Percentiles rank a stretch among this genome's conserved stretches.
phyloP scores from a whole-genome alignment of 2,888 invertebrate genomes.

The Oligia fasciuncula region DNA sequence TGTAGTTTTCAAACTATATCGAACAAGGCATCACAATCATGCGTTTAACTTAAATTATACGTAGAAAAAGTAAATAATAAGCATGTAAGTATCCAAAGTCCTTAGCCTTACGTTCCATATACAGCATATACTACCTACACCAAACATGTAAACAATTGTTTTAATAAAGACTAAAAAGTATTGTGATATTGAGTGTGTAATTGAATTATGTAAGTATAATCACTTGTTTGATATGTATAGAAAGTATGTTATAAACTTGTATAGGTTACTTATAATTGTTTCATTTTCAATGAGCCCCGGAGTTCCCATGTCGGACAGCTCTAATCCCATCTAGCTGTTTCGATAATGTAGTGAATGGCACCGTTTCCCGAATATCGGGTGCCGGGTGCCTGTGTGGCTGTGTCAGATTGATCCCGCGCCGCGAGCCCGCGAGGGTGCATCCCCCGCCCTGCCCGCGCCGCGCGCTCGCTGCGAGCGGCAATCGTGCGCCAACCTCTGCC shows the following conservation, averaged over 20 bases:
- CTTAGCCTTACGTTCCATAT: constrained; percentile 30
- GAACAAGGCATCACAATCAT: constrained; percentile 35
- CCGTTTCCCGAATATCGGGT: constrained; percentile 76
- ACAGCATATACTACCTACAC: constrained; percentile 41
- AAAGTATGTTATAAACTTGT: constrained; percentile 83
- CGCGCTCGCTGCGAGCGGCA: constrained; percentile 77
- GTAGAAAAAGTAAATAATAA: constrained; percentile 22
- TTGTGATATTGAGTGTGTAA: constrained; percentile 87
- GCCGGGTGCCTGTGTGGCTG: constrained; percentile 63
- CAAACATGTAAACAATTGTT: constrained; percentile 63
- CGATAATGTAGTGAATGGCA: constrained; percentile 71
- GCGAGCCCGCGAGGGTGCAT: constrained; percentile 79
- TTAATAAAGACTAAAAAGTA: constrained; percentile 86
- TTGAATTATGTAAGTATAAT: constrained; percentile 76
- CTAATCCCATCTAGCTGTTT: constrained; percentile 59
- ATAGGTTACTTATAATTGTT: constrained; percentile 79
- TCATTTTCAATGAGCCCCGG: constrained; percentile 71
- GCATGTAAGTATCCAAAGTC: constrained; percentile 29
- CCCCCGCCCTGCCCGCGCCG: constrained; percentile 80
- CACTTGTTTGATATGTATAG: constrained; percentile 80
- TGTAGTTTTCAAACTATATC: constrained; percentile 9
- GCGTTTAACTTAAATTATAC: constrained; percentile 29
- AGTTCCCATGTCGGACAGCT: constrained; percentile 43
- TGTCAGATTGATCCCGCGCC: constrained; percentile 76
- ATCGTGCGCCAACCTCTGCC: constrained; percentile 88